phyloP scores from a whole-genome alignment of 2,888 invertebrate genomes.

The Eumerus sabulonum region DNA sequence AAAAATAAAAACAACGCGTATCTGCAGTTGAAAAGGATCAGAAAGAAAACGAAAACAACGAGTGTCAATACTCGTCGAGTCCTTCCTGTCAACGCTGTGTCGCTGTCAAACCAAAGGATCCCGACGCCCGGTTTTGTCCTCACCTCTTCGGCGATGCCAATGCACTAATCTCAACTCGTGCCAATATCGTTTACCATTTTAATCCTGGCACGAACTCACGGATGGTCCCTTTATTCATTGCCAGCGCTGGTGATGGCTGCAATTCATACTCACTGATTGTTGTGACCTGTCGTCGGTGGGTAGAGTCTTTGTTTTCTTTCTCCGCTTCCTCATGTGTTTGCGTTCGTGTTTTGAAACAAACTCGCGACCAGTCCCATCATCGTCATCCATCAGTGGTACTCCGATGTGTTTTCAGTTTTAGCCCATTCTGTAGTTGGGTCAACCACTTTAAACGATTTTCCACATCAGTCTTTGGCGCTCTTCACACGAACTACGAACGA shows the following conservation, averaged over 20 bases:
- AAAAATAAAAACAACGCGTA: constrained; percentile 1
- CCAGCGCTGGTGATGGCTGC: constrained; percentile 30
- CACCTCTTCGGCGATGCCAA: constrained; percentile 33
- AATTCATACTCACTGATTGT: constrained; percentile 34
- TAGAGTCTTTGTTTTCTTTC: constrained; percentile 19
- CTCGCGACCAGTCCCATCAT: constrained; percentile 29
- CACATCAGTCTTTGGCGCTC: constrained; percentile 56
- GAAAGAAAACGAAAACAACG: constrained; percentile 22
- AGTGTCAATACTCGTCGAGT: constrained; percentile 49
- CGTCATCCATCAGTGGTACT: constrained; percentile 60
- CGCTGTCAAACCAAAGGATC: constrained; percentile 25
- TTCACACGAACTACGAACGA: constrained; percentile 57
- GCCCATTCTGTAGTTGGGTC: constrained; percentile 25
- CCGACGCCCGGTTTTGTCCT: constrained; percentile 7
- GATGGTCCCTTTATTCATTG: constrained; percentile 10
- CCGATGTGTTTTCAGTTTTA: constrained; percentile 61
- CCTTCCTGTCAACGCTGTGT: constrained; percentile 47
- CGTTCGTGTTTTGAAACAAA: too few relatives aligned
- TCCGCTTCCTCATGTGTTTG: background rate
- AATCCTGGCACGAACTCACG: constrained; percentile 65
- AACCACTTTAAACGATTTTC: constrained; percentile 68
- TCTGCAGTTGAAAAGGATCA: constrained; percentile 26
- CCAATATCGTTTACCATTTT: constrained; percentile 68
- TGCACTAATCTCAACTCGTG: constrained; percentile 67
- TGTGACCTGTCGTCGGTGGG: constrained; percentile 40